Evolutionary conservation across 2,888 invertebrate genomes (phyloP).

Genomic region (Hoplodrina blanda): DNA sequence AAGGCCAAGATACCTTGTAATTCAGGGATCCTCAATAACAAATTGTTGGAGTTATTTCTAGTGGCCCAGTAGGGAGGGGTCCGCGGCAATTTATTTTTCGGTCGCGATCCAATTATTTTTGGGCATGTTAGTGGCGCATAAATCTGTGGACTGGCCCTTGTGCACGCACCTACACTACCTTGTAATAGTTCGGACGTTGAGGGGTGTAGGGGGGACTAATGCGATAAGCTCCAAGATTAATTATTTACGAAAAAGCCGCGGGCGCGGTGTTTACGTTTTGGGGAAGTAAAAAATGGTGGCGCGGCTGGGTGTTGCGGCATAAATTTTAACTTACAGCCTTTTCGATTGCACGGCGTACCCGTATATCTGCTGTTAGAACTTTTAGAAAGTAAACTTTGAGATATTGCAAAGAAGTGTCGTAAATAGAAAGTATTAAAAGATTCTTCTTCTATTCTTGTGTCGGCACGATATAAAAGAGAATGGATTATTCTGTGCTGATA

Average conservation of each 20-base stretch:
- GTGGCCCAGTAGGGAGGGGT: constrained; percentile 67
- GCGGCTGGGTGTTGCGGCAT: constrained; percentile 4
- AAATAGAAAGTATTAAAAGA: constrained; percentile 35
- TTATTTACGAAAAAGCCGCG: constrained; percentile 63
- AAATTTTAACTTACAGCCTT: constrained; percentile 17
- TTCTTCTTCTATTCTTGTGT: constrained; percentile 23
- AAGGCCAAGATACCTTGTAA: constrained; percentile 69
- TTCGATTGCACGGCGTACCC: not conserved
- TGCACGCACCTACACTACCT: constrained; percentile 71
- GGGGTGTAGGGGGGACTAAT: constrained; percentile 72
- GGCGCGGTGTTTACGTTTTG: constrained; percentile 58
- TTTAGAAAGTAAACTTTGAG: constrained; percentile 21
- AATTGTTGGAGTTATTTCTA: constrained; percentile 80
- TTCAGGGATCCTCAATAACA: constrained; percentile 81
- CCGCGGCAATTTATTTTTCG: constrained; percentile 87
- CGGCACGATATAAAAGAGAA: not conserved
- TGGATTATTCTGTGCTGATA: not conserved
- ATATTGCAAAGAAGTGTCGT: constrained; percentile 37
- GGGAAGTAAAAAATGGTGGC: constrained; percentile 52
- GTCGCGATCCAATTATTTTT: constrained; percentile 89
- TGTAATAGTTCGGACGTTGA: constrained; percentile 73
- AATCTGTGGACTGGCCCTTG: constrained; percentile 77
- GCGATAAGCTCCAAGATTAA: constrained; percentile 78
- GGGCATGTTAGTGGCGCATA: constrained; percentile 85
- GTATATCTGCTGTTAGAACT: constrained; percentile 43